Conservation (phyloP, 1,140 invertebrate genomes). For the Cryptotermes secundus region DNA sequence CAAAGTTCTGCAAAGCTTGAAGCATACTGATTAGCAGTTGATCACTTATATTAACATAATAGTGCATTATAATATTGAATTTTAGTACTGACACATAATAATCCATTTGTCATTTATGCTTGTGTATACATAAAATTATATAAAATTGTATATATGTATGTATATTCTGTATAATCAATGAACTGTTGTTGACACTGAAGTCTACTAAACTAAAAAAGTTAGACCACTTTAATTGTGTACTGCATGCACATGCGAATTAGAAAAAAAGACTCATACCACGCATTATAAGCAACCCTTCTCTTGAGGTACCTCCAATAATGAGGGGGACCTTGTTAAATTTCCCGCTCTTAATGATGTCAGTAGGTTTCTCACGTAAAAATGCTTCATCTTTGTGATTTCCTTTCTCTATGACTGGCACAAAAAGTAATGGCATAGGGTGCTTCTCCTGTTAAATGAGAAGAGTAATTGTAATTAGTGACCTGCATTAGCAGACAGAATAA, state of each 20-base stretch:
- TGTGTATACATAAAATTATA: background rate
- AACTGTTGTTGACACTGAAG: background rate
- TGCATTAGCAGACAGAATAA: too few relatives aligned
- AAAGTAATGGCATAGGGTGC: too few relatives aligned
- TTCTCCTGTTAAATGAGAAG: too few relatives aligned
- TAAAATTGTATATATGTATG: too few relatives aligned
- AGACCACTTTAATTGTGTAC: background rate
- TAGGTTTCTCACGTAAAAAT: constrained; percentile 3
- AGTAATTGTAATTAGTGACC: too few relatives aligned
- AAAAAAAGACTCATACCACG: constrained; percentile 28
- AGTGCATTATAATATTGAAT: too few relatives aligned
- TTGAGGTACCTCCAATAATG: constrained; percentile 4
- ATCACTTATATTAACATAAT: too few relatives aligned
- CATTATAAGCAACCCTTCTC: constrained; percentile 8
- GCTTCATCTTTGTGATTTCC: background rate
- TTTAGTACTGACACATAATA: too few relatives aligned
- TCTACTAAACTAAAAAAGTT: background rate
- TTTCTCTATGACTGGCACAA: too few relatives aligned
- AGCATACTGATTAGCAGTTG: too few relatives aligned
- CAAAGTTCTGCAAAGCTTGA: too few relatives aligned
- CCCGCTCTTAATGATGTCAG: background rate
- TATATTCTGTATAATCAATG: background rate
- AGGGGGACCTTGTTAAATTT: constrained; percentile 23
- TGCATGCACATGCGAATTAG: background rate
- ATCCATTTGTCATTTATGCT: background rate